These are phyloP conservation scores for Dipodomys stephensi DNA, from an alignment of 2,113 vertebrate species.

Conservation along the genomic window DNA sequence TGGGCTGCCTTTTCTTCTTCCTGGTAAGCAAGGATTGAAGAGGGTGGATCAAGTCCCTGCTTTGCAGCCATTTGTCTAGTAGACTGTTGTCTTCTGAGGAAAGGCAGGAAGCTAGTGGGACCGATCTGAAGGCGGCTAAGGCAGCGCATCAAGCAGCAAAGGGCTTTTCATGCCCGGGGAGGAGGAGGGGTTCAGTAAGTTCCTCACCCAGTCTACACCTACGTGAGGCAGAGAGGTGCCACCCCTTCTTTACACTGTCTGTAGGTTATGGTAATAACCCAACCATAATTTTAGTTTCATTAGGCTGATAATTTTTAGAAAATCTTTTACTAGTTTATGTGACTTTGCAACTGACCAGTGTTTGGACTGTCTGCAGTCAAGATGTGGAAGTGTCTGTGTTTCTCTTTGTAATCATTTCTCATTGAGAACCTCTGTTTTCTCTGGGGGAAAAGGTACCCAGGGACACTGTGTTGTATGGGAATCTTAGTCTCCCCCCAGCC, in stretches of 20 bases:
- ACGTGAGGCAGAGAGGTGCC: not conserved
- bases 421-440: not conserved
- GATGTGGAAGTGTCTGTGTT: not conserved
- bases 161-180: not conserved
- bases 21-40: not conserved
- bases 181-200: not conserved
- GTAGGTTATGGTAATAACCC: not conserved
- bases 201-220: accelerated
- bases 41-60: not conserved
- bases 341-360: not conserved
- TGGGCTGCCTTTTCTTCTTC: not conserved
- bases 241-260: not conserved
- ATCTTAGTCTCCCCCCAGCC: not conserved
- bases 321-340: conserved; percentile 11
- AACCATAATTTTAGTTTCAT: not conserved
- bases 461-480: not conserved
- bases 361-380: not conserved
- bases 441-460: not conserved
- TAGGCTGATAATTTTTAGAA: not conserved
- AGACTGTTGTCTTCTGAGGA: not conserved
- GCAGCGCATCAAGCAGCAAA: not conserved
- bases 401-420: conserved; percentile 17
- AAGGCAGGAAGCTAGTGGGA: not conserved
- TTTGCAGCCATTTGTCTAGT: not conserved
- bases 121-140: not conserved